These are phyloP conservation scores for Hippoglossus hippoglossus DNA, from an alignment of 2,797 vertebrate genomes.

Conservation along the genomic window DNA sequence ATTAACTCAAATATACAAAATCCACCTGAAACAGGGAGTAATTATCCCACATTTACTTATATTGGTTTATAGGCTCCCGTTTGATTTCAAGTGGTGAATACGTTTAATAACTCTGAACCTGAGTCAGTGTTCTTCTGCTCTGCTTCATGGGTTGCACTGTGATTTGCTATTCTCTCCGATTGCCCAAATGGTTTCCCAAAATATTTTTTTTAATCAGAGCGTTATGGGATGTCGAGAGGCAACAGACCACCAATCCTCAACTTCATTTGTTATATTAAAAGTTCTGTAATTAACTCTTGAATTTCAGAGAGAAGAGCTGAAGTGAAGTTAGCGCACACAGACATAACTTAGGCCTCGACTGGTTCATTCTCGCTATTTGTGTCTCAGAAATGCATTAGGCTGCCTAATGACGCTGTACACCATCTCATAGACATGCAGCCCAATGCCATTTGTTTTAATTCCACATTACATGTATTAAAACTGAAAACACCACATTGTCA, in stretches of 20 bases:
- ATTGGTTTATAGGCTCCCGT: background rate
- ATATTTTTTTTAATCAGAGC: slow-evolving; percentile 45
- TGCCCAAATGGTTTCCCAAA: slow-evolving; percentile 35
- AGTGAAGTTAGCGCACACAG: background rate
- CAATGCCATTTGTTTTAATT: slow-evolving; percentile 53
- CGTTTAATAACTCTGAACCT: background rate
- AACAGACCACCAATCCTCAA: slow-evolving; percentile 44
- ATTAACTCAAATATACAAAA: background rate
- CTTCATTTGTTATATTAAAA: slow-evolving; percentile 51
- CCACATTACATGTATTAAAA: slow-evolving; percentile 13
- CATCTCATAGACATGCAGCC: slow-evolving; percentile 36
- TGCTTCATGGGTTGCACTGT: slow-evolving; percentile 10
- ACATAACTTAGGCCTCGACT: background rate
- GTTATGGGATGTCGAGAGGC: slow-evolving; percentile 32
- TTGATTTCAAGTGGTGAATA: background rate
- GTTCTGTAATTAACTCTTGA: slow-evolving; percentile 29
- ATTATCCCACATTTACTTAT: background rate
- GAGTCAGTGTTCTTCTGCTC: background rate
- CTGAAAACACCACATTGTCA: no score
- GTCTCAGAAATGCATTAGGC: slow-evolving; percentile 55
- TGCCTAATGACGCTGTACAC: slow-evolving; percentile 57
- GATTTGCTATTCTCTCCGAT: slow-evolving; percentile 26
- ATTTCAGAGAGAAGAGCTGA: slow-evolving; percentile 2
- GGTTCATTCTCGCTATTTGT: slow-evolving; percentile 21
- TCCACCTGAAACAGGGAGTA: background rate